phyloP scores from a whole-genome alignment of 2,113 vertebrate genomes.

The Lophotis ruficrista region DNA sequence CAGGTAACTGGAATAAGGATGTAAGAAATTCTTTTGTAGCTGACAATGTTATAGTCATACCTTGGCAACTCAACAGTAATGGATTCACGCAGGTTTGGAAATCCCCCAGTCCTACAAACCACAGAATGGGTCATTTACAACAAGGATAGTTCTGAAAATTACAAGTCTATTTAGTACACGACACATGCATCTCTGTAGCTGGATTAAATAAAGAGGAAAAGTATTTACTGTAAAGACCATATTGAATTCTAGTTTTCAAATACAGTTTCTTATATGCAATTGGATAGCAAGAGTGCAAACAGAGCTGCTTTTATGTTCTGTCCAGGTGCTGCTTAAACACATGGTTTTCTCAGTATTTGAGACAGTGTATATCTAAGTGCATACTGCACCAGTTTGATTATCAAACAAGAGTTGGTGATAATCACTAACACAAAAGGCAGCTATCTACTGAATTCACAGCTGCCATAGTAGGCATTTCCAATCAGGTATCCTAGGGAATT shows the following conservation, averaged over 20 bases:
- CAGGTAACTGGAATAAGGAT: neutral
- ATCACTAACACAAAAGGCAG: neutral
- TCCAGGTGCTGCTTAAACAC: neutral
- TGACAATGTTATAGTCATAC: constrained; percentile 14
- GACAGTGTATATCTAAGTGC: neutral
- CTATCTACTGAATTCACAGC: neutral
- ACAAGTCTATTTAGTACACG: neutral
- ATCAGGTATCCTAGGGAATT: neutral
- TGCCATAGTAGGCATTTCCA: neutral
- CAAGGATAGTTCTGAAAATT: neutral
- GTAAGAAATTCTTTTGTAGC: neutral
- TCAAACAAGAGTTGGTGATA: neutral
- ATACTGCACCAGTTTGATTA: neutral
- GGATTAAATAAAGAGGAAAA: neutral
- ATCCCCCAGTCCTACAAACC: constrained; percentile 61
- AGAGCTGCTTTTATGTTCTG: neutral
- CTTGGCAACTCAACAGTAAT: constrained; percentile 57
- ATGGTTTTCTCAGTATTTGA: neutral
- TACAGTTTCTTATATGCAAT: neutral
- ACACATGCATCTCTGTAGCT: neutral
- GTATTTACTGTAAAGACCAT: neutral
- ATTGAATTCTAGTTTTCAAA: neutral
- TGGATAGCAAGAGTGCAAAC: neutral
- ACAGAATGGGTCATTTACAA: constrained; percentile 50
- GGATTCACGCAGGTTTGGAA: constrained; percentile 57